Percentiles rank a stretch among this genome's conserved stretches.
phyloP scores from a whole-genome alignment of 2,113 vertebrate species.

The Scomber japonicus region DNA sequence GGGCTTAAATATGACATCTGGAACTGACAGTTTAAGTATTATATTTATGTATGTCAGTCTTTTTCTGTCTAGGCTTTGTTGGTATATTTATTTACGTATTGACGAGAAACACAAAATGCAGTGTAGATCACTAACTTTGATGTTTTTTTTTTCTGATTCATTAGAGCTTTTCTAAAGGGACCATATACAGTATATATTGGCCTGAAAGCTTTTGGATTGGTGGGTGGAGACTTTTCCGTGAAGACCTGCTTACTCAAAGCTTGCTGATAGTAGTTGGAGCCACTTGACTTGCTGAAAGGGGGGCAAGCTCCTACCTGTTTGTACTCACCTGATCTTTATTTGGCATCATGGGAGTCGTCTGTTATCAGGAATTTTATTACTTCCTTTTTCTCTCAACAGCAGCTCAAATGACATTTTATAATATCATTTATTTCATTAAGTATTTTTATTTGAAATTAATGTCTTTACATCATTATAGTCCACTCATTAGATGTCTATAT shows the following conservation, averaged over 20 bases:
- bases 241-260: conserved; percentile 24
- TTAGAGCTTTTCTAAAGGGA: background rate
- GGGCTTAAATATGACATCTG: too few relatives aligned
- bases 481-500: background rate
- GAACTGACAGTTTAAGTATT: too few relatives aligned
- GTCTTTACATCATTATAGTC: background rate
- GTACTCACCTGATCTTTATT: conserved; percentile 4
- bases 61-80: too few relatives aligned
- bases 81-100: too few relatives aligned
- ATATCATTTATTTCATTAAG: background rate
- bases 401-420: background rate
- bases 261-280: conserved; percentile 20
- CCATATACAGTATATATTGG: background rate
- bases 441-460: background rate
- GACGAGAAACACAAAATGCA: too few relatives aligned
- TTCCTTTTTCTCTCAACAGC: background rate
- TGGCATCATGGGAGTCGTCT: conserved; percentile 3
- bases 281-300: background rate
- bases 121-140: too few relatives aligned
- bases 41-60: too few relatives aligned
- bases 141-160: background rate
- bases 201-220: background rate
- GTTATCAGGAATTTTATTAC: background rate
- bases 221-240: conserved; percentile 5
- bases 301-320: conserved; percentile 59